A percentile compares a stretch with the other conserved stretches of the same genome.
phyloP scores from a whole-genome alignment of 2,888 invertebrate species.

The Rhimphoctona megacephalus region DNA sequence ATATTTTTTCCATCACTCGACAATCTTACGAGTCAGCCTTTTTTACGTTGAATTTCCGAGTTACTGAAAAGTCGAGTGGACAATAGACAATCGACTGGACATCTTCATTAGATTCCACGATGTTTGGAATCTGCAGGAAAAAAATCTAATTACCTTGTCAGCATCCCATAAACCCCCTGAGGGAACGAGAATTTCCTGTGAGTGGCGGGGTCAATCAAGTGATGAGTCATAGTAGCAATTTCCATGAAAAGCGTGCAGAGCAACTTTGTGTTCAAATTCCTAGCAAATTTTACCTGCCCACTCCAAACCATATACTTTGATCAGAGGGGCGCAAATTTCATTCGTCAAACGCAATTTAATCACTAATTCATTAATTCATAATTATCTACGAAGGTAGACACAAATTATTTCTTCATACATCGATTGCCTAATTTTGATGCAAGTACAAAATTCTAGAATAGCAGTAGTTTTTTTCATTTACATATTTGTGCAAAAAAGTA shows the following conservation, averaged over 20 bases:
- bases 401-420: neutral
- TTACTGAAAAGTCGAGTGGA: slow-evolving; percentile 1
- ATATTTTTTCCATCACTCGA: slow-evolving; percentile 8
- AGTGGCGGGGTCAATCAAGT: neutral
- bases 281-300: neutral
- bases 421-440: neutral
- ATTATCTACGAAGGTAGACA: neutral
- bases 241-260: neutral
- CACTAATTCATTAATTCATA: neutral
- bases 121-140: slow-evolving; percentile 1
- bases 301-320: neutral
- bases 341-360: neutral
- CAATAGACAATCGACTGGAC: neutral
- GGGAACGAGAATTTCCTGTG: neutral
- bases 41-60: neutral
- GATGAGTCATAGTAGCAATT: slow-evolving; percentile 1
- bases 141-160: neutral
- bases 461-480: neutral
- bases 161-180: neutral
- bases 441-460: too few species aligned
- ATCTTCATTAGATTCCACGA: neutral
- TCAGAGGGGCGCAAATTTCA: neutral
- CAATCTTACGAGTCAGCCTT: neutral
- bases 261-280: neutral
- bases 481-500: neutral